A percentile compares a stretch with the other conserved stretches of the same genome.
Evolutionary conservation across 1,140 invertebrate species (phyloP).

Genomic region (Cryptotermes secundus): DNA sequence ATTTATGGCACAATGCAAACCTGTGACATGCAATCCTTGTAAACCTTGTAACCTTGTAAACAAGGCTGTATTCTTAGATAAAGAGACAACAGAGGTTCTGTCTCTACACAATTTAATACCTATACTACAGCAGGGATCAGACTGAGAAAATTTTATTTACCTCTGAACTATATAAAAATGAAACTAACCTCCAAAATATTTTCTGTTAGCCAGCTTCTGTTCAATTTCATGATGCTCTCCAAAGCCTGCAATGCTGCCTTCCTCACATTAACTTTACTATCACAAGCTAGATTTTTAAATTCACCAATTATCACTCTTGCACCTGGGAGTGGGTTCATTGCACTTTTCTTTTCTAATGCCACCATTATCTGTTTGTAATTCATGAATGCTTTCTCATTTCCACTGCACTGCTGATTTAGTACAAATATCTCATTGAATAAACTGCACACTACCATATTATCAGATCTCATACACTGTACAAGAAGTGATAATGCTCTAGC

Average conservation of each 20-base stretch:
- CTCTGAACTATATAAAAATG: too few relatives aligned
- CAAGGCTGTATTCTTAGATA: too few relatives aligned
- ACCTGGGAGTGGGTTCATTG: neutral
- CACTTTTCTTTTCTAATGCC: neutral
- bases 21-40: too few relatives aligned
- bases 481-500: neutral
- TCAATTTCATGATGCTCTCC: neutral
- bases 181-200: neutral
- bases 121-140: too few relatives aligned
- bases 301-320: neutral
- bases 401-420: neutral
- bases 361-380: neutral
- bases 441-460: neutral
- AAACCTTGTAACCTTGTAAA: too few relatives aligned
- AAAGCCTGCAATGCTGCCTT: neutral
- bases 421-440: neutral
- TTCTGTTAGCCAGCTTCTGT: neutral
- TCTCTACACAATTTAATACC: too few relatives aligned
- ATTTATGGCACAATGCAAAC: too few relatives aligned
- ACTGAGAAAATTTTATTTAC: too few relatives aligned
- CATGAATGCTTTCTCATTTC: neutral
- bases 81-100: too few relatives aligned
- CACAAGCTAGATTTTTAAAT: neutral
- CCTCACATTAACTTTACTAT: neutral
- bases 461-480: neutral